Conservation (phyloP, 1,140 invertebrate genomes). For the Heliconius himera region DNA sequence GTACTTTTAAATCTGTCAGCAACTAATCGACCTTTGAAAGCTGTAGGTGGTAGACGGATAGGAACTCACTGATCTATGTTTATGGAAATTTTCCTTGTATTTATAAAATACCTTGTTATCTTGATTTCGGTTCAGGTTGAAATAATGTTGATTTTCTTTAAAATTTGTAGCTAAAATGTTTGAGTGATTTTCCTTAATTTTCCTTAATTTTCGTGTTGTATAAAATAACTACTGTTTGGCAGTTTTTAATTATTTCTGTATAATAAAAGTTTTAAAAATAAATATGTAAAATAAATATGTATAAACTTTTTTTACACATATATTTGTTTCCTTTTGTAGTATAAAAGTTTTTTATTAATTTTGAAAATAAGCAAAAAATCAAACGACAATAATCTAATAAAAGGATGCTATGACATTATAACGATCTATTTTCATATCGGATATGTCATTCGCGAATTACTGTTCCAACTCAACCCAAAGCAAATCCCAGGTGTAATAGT, state of each 20-base stretch:
- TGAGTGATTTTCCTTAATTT: background rate
- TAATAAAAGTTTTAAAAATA: too few species aligned
- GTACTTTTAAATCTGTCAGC: conserved; percentile 21
- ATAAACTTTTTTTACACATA: too few species aligned
- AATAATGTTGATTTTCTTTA: conserved; percentile 11
- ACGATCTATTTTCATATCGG: background rate
- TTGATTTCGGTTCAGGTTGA: background rate
- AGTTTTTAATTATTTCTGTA: too few species aligned
- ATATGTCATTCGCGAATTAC: conserved; percentile 16
- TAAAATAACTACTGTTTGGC: background rate
- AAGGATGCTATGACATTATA: background rate
- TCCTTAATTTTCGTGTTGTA: too few species aligned
- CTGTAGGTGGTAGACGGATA: background rate
- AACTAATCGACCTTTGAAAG: conserved; percentile 16
- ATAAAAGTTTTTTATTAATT: background rate
- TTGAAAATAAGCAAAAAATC: background rate
- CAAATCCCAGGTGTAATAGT: conserved; percentile 35
- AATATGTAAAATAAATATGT: too few species aligned
- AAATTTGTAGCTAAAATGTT: background rate
- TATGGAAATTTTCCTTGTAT: conserved; percentile 7
- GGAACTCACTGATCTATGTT: background rate
- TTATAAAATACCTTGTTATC: conserved; percentile 2
- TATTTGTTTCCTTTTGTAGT: too few species aligned
- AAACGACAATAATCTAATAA: background rate
- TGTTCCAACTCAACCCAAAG: conserved; percentile 19